Evolutionary conservation across 2,888 invertebrate genomes (phyloP).

Genomic region (Lasioglossum vierecki): DNA sequence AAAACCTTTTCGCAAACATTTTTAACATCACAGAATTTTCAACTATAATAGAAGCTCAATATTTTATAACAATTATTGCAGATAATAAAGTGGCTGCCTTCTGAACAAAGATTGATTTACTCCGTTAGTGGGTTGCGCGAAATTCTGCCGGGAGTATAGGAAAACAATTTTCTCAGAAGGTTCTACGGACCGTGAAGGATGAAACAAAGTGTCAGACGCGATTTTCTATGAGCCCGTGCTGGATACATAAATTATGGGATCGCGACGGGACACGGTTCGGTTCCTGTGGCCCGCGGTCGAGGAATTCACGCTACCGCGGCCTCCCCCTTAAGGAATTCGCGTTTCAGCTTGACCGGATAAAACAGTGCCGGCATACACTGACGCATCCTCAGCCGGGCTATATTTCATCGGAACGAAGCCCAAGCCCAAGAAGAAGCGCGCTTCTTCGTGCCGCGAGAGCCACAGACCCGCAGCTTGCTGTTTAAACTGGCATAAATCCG

Average conservation of each 20-base stretch:
- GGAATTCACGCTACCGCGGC: constrained; percentile 31
- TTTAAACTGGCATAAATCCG: constrained; percentile 77
- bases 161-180: neutral
- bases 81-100: neutral
- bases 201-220: neutral
- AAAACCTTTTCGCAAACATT: neutral
- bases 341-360: constrained; percentile 47
- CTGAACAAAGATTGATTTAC: neutral
- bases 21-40: neutral
- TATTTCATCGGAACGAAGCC: constrained; percentile 73
- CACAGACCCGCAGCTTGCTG: constrained; percentile 67
- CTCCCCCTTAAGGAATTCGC: constrained; percentile 28
- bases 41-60: neutral
- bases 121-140: neutral
- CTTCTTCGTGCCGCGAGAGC: constrained; percentile 68
- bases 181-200: neutral
- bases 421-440: constrained; percentile 24
- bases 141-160: neutral
- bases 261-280: neutral
- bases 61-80: neutral
- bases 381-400: constrained; percentile 61
- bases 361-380: constrained; percentile 46
- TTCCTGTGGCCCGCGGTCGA: neutral
- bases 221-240: neutral
- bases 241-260: constrained; percentile 14